Conservation (phyloP, 1,140 invertebrate genomes). For the Acromyrmex heyeri region DNA sequence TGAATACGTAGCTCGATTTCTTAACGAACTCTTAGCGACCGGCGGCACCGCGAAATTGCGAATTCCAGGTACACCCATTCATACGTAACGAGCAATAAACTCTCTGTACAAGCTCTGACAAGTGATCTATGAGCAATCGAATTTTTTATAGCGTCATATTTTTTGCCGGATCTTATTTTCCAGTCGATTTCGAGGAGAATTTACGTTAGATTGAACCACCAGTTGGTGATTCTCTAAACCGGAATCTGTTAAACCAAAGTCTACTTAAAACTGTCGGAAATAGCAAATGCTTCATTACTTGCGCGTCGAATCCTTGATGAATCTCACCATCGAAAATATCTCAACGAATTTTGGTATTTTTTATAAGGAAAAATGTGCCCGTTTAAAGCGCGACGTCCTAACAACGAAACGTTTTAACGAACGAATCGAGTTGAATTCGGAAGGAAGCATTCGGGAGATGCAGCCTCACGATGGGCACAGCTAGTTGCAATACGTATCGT, state of each 20-base stretch:
- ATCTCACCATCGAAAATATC: neutral
- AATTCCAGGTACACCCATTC: slow-evolving; percentile 49
- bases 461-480: slow-evolving; percentile 57
- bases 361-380: neutral
- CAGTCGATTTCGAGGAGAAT: slow-evolving; percentile 7
- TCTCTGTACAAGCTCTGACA: slow-evolving; percentile 6
- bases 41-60: slow-evolving; percentile 54
- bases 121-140: slow-evolving; percentile 39
- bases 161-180: neutral
- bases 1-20: slow-evolving; percentile 47
- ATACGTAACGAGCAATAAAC: slow-evolving; percentile 38
- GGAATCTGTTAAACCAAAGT: neutral
- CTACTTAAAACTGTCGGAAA: neutral
- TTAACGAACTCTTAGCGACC: slow-evolving; percentile 36
- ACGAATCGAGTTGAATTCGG: slow-evolving; percentile 20
- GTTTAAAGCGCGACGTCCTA: neutral
- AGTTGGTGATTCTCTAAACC: neutral
- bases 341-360: neutral
- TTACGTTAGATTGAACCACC: neutral
- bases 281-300: neutral
- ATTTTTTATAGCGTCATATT: neutral
- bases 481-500: slow-evolving; percentile 80
- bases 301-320: neutral
- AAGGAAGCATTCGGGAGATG: slow-evolving; percentile 16
- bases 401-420: neutral